Conservation (phyloP, 1,140 invertebrate species). For the Drosophila auraria region DNA sequence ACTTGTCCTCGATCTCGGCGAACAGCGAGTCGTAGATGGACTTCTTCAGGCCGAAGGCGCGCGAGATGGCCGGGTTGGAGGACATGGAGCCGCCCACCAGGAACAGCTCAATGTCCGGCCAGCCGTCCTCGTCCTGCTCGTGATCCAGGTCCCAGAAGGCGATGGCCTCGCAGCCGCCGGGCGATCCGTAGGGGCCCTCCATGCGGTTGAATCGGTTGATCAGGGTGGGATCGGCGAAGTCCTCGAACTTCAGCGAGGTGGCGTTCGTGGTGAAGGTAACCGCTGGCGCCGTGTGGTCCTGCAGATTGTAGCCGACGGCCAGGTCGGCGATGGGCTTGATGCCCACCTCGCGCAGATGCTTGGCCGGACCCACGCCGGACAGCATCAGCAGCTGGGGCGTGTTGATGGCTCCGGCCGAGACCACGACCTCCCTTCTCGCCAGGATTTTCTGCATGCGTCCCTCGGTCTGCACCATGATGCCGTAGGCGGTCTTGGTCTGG, state of each 20-base stretch:
- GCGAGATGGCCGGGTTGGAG: conserved; percentile 86
- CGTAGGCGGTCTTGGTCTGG: conserved; percentile 88
- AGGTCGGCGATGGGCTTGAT: conserved; percentile 89
- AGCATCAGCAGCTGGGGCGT: conserved; percentile 93
- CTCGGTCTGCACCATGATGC: conserved; percentile 88
- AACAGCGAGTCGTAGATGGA: conserved; percentile 86
- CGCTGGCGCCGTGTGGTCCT: conserved; percentile 91
- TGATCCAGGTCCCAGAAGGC: conserved; percentile 91
- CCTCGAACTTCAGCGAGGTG: conserved; percentile 81
- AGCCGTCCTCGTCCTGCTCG: conserved; percentile 87
- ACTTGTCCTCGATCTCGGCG: conserved; percentile 85
- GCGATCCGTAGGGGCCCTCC: conserved; percentile 90
- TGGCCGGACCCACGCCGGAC: conserved; percentile 91
- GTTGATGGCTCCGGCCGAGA: conserved; percentile 91
- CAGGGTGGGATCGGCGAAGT: conserved; percentile 70
- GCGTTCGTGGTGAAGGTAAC: conserved; percentile 89
- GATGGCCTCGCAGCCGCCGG: conserved; percentile 93
- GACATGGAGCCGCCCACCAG: conserved; percentile 87
- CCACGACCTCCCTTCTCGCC: conserved; percentile 90
- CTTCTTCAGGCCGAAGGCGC: conserved; percentile 87
- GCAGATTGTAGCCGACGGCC: conserved; percentile 91
- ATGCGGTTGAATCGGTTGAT: conserved; percentile 83
- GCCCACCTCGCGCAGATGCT: conserved; percentile 88
- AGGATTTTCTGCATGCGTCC: conserved; percentile 87
- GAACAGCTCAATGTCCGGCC: conserved; percentile 91